A percentile compares a stretch with the other conserved stretches of the same genome.
These are phyloP conservation scores for Pterocles burchelli DNA, from an alignment of 2,113 vertebrate genomes.

Conservation along the genomic window DNA sequence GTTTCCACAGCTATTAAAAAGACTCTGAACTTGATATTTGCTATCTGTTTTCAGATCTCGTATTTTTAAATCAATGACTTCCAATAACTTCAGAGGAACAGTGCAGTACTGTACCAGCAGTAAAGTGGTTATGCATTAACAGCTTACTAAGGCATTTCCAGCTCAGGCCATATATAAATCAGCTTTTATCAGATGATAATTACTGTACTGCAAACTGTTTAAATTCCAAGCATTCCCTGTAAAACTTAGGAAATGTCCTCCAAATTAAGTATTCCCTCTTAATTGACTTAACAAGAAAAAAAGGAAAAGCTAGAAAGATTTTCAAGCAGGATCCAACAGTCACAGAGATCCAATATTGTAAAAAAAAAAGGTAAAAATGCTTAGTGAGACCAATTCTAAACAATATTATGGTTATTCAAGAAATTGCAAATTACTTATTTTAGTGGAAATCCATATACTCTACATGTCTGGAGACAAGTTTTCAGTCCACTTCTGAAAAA, in stretches of 20 bases:
- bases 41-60: not conserved
- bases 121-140: not conserved
- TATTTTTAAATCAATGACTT: not conserved
- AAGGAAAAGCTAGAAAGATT: not conserved
- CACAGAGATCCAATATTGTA: not conserved
- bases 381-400: not conserved
- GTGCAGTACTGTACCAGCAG: not conserved
- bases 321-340: not conserved
- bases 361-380: not conserved
- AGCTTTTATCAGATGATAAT: not conserved
- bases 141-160: not conserved
- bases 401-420: not conserved
- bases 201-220: not conserved
- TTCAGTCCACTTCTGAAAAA: not conserved
- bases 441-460: not conserved
- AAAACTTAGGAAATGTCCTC: not conserved
- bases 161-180: not conserved
- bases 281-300: not conserved
- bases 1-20: not conserved
- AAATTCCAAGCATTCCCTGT: not conserved
- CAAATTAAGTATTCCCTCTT: not conserved
- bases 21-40: not conserved
- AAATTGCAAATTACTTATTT: not conserved
- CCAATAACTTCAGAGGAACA: not conserved
- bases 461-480: not conserved